Base-by-base conservation (phyloP, 2,888 invertebrate species). In the Amiota mariae region DNA sequence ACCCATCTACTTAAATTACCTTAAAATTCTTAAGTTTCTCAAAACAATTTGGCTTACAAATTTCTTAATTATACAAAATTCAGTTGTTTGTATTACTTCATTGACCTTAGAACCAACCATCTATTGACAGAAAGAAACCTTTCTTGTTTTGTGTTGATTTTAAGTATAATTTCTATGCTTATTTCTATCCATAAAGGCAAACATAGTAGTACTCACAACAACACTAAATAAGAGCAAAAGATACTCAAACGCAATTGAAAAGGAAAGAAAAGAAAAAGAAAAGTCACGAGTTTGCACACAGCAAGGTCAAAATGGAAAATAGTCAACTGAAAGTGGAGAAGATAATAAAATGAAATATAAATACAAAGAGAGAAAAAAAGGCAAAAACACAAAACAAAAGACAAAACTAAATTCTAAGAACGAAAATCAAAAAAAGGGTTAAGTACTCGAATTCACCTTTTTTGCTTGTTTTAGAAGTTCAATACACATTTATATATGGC, bases 391-490 rank as follows among this genome's bases (percentile, higher is more conserved):
- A 79, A 79, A 79, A 74, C 70, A 71, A 72, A 61, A 68, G 18
- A n/a, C 48, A n/a, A 48, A 54, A n/a, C 51, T 10, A 36, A 36
- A 6, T 36, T 36, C 6, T 36, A 36, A 2, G 36, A 36, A 36
- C 6, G 36, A 6, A 36, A 36, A 36, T n/a, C 46, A 24, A 1
- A 57, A 73, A 75, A 78, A 67, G 80, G 82, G 82, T 85, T 83
- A 83, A 83, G 76, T 85, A 85, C 81, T 76, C 76, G 71, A 36
- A 74, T 70, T 79, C 82, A 82, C 84, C 82, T 73, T 78, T 71
- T 66, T 77, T 18, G 49, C 18, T 46, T 64, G n/a, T 13, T 11
- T 56, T 18, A 15, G 56, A n/a, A 56, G 18, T 15, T 15, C 15
- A 15, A 56, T 56, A 15, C 15, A 9, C 15, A 9, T 64, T 64